Conservation (phyloP, 2,797 vertebrate species). For the Avahi laniger region DNA sequence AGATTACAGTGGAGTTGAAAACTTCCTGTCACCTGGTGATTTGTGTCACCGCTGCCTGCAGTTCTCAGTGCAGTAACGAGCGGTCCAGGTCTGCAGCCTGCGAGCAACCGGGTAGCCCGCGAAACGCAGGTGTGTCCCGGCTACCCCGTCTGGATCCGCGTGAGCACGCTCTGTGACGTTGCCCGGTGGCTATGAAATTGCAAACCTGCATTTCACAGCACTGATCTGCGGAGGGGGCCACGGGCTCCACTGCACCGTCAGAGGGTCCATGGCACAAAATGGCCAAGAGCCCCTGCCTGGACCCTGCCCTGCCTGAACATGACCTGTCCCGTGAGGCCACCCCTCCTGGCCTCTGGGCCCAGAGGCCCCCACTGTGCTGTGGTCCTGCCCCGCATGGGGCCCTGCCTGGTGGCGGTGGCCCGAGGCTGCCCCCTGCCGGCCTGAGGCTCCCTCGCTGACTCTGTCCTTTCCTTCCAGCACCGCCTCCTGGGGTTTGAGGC, state of each 20-base stretch:
- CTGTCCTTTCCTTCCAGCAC: fast-evolving
- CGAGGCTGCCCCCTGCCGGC: not conserved
- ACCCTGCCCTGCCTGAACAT: not conserved
- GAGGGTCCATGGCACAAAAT: not conserved
- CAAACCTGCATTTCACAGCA: not conserved
- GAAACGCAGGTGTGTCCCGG: not conserved
- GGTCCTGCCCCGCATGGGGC: fast-evolving
- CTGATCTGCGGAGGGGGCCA: not conserved
- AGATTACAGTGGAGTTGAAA: not conserved
- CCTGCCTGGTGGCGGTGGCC: not conserved
- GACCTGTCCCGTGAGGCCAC: not conserved
- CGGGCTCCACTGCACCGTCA: not conserved
- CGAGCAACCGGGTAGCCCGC: not conserved
- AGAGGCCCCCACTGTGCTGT: fast-evolving
- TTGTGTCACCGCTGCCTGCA: not conserved
- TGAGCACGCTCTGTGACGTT: not conserved
- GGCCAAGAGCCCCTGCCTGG: not conserved
- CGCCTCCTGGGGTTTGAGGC: not conserved
- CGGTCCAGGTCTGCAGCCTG: not conserved
- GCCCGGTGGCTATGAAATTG: not conserved
- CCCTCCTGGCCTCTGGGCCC: not conserved
- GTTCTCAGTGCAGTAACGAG: not conserved
- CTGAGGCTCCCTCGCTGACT: fast-evolving
- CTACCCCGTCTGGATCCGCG: not conserved
- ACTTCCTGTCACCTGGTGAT: not conserved